phyloP scores from a whole-genome alignment of 1,140 invertebrate genomes.

The Ceratina australensis region DNA sequence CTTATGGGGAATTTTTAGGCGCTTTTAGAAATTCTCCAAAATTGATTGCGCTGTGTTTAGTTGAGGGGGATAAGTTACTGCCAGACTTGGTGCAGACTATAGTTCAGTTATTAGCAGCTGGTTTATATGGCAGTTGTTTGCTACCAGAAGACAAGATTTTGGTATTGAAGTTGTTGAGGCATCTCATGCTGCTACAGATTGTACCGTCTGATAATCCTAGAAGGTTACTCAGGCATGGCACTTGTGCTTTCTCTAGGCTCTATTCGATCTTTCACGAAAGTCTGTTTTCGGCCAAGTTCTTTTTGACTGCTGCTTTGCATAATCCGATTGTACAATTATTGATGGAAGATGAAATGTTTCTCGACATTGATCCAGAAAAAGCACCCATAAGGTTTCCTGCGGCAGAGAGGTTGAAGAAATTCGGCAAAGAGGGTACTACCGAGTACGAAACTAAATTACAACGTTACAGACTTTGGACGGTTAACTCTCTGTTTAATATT shows the following conservation, averaged over 20 bases:
- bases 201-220: slow-evolving; percentile 90
- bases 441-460: slow-evolving; percentile 87
- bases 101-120: slow-evolving; percentile 87
- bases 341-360: slow-evolving; percentile 94
- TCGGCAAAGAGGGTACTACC: slow-evolving; percentile 86
- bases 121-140: slow-evolving; percentile 91
- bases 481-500: slow-evolving; percentile 90
- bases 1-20: slow-evolving; percentile 89
- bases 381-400: slow-evolving; percentile 86
- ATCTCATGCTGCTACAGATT: slow-evolving; percentile 92
- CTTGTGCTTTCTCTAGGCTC: slow-evolving; percentile 93
- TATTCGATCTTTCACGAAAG: slow-evolving; percentile 95
- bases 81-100: slow-evolving; percentile 84
- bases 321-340: slow-evolving; percentile 95
- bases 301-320: slow-evolving; percentile 94
- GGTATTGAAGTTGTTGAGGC: slow-evolving; percentile 87
- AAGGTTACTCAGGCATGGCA: slow-evolving; percentile 90
- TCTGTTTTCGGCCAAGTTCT: slow-evolving; percentile 94
- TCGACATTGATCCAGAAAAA: slow-evolving; percentile 96
- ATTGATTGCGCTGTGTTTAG: slow-evolving; percentile 88
- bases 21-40: slow-evolving; percentile 89
- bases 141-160: slow-evolving; percentile 90
- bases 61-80: slow-evolving; percentile 86
- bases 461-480: slow-evolving; percentile 87
- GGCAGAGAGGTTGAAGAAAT: slow-evolving; percentile 86